Evolutionary conservation across 2,888 invertebrate genomes (phyloP).

Genomic region (Escarpia spicata): DNA sequence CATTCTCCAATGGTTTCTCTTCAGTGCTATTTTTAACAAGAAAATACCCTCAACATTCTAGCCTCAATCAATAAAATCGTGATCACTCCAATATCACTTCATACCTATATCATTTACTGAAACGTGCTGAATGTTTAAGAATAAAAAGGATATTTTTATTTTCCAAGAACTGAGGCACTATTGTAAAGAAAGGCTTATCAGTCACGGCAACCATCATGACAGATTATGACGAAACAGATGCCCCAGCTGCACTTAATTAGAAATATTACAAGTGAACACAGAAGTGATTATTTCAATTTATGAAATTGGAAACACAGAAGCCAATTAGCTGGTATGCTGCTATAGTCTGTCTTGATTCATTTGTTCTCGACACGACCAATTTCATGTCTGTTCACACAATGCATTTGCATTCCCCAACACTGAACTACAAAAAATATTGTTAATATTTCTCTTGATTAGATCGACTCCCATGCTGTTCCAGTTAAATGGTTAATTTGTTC

Average conservation of each 20-base stretch:
- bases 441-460: neutral
- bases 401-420: no score
- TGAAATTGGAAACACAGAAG: neutral
- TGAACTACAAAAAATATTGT: no score
- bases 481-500: neutral
- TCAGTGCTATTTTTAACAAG: no score
- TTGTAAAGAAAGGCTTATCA: neutral
- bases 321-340: neutral
- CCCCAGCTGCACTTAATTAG: neutral
- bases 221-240: neutral
- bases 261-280: neutral
- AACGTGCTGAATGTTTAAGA: neutral
- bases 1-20: no score
- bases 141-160: neutral
- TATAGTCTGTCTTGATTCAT: no score
- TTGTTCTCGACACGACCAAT: no score
- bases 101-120: neutral
- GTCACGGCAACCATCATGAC: neutral
- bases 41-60: no score
- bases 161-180: neutral
- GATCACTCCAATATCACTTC: neutral
- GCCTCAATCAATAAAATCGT: neutral
- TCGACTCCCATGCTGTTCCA: neutral
- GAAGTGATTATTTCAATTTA: neutral
- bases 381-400: no score